These are phyloP conservation scores for Amphipoea lucens DNA, from an alignment of 2,888 invertebrate genomes.

Conservation along the genomic window DNA sequence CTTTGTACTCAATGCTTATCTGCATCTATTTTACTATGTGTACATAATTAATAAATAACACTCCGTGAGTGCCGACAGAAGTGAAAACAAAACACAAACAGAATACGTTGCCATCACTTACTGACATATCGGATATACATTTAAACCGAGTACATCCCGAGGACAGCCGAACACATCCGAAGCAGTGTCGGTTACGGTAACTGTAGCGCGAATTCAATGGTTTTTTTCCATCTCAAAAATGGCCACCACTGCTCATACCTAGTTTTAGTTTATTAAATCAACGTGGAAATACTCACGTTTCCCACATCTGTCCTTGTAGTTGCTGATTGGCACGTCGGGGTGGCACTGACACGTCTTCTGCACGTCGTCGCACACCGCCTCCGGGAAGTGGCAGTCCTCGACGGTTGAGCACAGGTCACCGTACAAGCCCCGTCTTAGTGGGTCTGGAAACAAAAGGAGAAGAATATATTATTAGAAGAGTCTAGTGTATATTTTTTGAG, in stretches of 20 bases:
- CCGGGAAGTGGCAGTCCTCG: slow-evolving; percentile 93
- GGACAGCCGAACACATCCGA: no score
- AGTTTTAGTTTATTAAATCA: background rate
- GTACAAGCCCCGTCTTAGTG: slow-evolving; percentile 82
- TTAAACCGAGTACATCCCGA: no score
- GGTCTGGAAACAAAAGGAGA: slow-evolving; percentile 54
- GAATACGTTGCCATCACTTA: no score
- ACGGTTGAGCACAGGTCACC: slow-evolving; percentile 94
- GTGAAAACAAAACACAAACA: no score
- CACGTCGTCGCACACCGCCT: slow-evolving; percentile 93
- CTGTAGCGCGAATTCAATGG: no score
- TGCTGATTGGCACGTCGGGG: slow-evolving; percentile 93
- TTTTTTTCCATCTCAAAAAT: no score
- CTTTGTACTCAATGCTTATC: background rate
- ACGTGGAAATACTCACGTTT: slow-evolving; percentile 91
- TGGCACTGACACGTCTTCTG: slow-evolving; percentile 93
- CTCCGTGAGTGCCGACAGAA: no score
- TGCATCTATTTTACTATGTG: background rate
- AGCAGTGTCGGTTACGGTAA: no score
- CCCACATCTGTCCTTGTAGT: slow-evolving; percentile 96
- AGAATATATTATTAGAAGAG: background rate
- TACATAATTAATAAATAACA: no score
- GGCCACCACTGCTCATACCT: background rate
- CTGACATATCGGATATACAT: no score
- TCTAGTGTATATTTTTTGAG: background rate